A percentile compares a stretch with the other conserved stretches of the same genome.
These are phyloP conservation scores for Phylloscopus trochilus DNA, from an alignment of 2,113 vertebrate genomes.

Conservation along the genomic window DNA sequence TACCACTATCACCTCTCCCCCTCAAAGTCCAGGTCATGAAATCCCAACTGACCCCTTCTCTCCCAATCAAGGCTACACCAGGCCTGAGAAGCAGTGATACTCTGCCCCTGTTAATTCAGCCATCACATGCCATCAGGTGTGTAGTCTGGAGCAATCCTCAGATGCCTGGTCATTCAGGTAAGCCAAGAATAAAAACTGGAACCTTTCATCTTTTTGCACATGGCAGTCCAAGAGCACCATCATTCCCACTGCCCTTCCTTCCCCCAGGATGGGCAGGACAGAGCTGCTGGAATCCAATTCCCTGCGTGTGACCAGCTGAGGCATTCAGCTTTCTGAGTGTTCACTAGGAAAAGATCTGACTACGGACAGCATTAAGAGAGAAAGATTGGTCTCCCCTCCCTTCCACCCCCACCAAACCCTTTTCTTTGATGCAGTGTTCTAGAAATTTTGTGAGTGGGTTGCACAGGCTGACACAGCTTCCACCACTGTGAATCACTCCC, in stretches of 20 bases:
- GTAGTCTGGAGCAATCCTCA: background rate
- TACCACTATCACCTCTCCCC: background rate
- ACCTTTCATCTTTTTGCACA: background rate
- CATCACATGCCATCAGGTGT: background rate
- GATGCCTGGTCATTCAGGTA: background rate
- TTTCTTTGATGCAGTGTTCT: conserved; percentile 1
- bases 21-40: background rate
- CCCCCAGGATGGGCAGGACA: background rate
- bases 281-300: background rate
- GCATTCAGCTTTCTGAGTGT: background rate
- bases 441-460: conserved; percentile 17
- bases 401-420: conserved; percentile 7
- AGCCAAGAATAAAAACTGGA: background rate
- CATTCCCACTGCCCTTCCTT: background rate
- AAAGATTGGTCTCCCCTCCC: background rate
- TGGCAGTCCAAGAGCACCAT: background rate
- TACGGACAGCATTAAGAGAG: background rate
- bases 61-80: background rate
- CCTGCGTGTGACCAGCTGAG: background rate
- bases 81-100: background rate
- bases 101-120: background rate
- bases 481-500: background rate
- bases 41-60: background rate
- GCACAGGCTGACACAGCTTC: conserved; percentile 10
- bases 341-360: background rate